Evolutionary conservation across 2,797 vertebrate species (phyloP).

Genomic region (Anguilla megastoma): DNA sequence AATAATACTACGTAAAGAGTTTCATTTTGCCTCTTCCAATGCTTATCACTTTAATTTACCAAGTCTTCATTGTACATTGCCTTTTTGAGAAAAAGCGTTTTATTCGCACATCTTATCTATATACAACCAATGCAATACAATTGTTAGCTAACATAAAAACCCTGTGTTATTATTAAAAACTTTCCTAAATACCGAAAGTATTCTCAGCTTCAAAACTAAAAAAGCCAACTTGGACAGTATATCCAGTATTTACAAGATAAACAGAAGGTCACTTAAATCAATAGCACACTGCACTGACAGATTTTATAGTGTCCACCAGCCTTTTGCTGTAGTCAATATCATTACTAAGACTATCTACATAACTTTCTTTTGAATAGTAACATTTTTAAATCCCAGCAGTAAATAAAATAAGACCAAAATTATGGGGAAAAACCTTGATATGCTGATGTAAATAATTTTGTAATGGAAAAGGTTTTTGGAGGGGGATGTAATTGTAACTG

Average conservation of each 20-base stretch:
- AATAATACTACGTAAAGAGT: slow-evolving; percentile 65
- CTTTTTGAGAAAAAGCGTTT: not conserved
- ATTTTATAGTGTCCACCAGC: slow-evolving; percentile 68
- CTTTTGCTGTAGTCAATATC: slow-evolving; percentile 67
- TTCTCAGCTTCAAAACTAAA: slow-evolving; percentile 53
- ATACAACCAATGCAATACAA: slow-evolving; percentile 65
- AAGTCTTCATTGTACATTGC: slow-evolving; percentile 54
- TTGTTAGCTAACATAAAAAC: slow-evolving; percentile 63
- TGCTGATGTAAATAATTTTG: slow-evolving; percentile 51
- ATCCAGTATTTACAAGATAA: slow-evolving; percentile 77
- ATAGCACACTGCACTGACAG: slow-evolving; percentile 70
- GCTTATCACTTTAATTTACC: slow-evolving; percentile 53
- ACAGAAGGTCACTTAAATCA: slow-evolving; percentile 82
- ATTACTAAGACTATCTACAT: slow-evolving; percentile 75
- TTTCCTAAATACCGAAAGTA: slow-evolving; percentile 61
- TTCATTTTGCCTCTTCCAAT: slow-evolving; percentile 69
- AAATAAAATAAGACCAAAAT: slow-evolving; percentile 63
- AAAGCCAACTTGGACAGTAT: slow-evolving; percentile 58
- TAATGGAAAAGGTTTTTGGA: slow-evolving; percentile 30
- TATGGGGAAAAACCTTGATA: slow-evolving; percentile 58
- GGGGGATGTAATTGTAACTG: slow-evolving; percentile 48
- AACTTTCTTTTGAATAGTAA: slow-evolving; percentile 57
- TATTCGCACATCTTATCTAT: slow-evolving; percentile 58
- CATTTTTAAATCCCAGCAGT: slow-evolving; percentile 54
- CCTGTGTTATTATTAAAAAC: slow-evolving; percentile 61